These are phyloP conservation scores for Trachemys scripta DNA, from an alignment of 2,113 vertebrate genomes.

Conservation along the genomic window DNA sequence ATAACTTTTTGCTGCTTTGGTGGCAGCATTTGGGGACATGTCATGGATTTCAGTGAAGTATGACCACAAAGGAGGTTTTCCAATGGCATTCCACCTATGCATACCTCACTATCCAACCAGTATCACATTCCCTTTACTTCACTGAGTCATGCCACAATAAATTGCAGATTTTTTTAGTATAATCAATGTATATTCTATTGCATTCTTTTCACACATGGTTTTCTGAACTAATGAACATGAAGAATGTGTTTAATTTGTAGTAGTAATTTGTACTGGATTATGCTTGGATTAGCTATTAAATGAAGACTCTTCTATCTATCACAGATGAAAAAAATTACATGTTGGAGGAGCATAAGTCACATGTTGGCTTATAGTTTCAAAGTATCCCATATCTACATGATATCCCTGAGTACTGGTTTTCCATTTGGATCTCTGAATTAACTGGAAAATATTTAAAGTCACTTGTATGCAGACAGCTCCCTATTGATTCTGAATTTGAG, in stretches of 20 bases:
- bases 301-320: background rate
- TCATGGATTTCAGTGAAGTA: background rate
- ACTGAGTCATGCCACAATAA: background rate
- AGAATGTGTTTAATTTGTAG: background rate
- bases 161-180: background rate
- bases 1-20: background rate
- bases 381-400: background rate
- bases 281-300: background rate
- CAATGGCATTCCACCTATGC: background rate
- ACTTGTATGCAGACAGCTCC: background rate
- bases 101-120: fast-evolving
- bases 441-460: background rate
- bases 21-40: background rate
- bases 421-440: background rate
- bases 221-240: background rate
- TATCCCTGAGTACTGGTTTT: background rate
- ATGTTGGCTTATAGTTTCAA: background rate
- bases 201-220: background rate
- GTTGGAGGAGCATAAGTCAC: fast-evolving
- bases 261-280: background rate
- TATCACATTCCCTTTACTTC: background rate
- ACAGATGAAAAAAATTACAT: background rate
- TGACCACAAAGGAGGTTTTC: fast-evolving
- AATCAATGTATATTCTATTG: background rate
- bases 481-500: background rate